These are phyloP conservation scores for Candidula unifasciata DNA, from an alignment of 2,888 invertebrate genomes.

Conservation along the genomic window DNA sequence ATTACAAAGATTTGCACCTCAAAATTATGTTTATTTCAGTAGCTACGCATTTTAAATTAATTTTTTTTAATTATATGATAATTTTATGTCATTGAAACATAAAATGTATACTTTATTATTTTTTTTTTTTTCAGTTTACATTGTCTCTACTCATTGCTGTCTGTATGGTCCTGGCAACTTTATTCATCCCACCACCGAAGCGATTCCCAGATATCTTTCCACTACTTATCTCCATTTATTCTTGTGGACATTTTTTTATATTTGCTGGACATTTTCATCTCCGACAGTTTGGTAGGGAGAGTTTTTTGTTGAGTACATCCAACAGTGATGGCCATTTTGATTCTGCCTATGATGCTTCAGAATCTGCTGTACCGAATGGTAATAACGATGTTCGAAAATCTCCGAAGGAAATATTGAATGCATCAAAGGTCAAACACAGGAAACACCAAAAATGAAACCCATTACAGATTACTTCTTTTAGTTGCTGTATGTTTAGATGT, in stretches of 20 bases:
- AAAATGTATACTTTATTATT: too few species aligned
- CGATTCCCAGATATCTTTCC: slow-evolving; percentile 90
- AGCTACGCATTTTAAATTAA: too few species aligned
- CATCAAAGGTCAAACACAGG: neutral
- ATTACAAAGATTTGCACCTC: too few species aligned
- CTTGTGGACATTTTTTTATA: slow-evolving; percentile 88
- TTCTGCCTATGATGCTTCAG: neutral
- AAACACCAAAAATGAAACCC: neutral
- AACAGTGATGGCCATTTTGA: neutral
- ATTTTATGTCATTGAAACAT: too few species aligned
- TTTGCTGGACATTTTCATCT: slow-evolving; percentile 76
- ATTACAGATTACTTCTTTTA: neutral
- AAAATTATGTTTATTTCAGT: too few species aligned
- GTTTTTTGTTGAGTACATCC: neutral
- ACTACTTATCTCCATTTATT: slow-evolving; percentile 88
- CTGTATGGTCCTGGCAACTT: slow-evolving; percentile 81
- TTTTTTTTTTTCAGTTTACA: slow-evolving; percentile 72
- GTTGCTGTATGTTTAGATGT: too few species aligned
- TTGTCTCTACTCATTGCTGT: slow-evolving; percentile 83
- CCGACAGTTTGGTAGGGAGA: slow-evolving; percentile 61
- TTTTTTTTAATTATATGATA: too few species aligned
- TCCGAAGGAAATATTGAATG: neutral
- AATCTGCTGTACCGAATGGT: neutral
- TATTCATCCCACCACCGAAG: slow-evolving; percentile 84
- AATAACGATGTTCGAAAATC: neutral